phyloP scores from a whole-genome alignment of 2,888 invertebrate species.

The Cotesia congregata region DNA sequence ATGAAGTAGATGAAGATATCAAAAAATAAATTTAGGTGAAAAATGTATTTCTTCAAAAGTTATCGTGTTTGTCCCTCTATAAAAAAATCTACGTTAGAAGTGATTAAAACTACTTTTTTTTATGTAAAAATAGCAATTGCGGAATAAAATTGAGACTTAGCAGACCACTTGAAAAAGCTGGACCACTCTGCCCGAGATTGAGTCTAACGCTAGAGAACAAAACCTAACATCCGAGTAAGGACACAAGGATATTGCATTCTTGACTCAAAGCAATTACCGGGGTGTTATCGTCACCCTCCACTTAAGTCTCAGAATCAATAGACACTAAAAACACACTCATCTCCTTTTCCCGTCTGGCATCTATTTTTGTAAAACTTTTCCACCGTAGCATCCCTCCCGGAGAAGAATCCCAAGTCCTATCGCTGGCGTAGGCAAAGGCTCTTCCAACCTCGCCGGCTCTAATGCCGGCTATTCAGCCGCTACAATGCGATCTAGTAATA shows the following conservation, averaged over 20 bases:
- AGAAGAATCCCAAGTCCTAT: too few species aligned
- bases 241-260: slow-evolving; percentile 61
- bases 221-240: slow-evolving; percentile 18
- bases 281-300: slow-evolving; percentile 22
- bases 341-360: background rate
- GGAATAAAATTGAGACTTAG: too few species aligned
- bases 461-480: slow-evolving; percentile 68
- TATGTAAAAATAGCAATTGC: too few species aligned
- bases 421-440: too few species aligned
- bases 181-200: too few species aligned
- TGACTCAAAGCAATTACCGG: slow-evolving; percentile 61
- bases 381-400: background rate
- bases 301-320: slow-evolving; percentile 30
- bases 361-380: background rate
- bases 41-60: too few species aligned
- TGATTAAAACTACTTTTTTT: too few species aligned
- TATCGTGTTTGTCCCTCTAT: too few species aligned
- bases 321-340: slow-evolving; percentile 12
- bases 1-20: too few species aligned
- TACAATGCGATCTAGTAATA: slow-evolving; percentile 68
- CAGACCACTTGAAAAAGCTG: too few species aligned
- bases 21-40: too few species aligned
- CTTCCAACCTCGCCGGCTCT: slow-evolving; percentile 64
- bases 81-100: too few species aligned
- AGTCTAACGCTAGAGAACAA: background rate